These are phyloP conservation scores for Argyrosomus japonicus DNA, from an alignment of 2,113 vertebrate species.

Conservation along the genomic window DNA sequence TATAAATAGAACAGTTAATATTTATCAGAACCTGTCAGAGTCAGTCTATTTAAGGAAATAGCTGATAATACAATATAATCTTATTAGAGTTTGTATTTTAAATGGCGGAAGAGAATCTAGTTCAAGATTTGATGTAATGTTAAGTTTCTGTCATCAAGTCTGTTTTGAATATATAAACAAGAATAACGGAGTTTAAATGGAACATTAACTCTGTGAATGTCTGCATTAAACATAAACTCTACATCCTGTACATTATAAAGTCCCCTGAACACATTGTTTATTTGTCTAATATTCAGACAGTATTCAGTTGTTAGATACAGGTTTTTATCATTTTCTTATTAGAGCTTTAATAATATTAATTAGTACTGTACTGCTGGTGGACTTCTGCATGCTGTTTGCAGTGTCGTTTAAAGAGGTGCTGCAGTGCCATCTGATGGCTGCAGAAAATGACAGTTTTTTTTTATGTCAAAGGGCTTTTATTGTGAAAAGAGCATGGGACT, in stretches of 20 bases:
- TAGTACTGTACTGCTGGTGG: neutral
- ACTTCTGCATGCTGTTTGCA: neutral
- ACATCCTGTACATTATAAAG: too few species aligned
- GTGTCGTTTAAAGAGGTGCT: neutral
- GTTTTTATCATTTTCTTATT: too few species aligned
- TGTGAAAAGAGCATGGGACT: neutral
- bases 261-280: too few species aligned
- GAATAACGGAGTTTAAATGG: neutral
- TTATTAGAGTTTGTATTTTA: neutral
- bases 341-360: too few species aligned
- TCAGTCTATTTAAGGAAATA: too few species aligned
- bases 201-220: neutral
- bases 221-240: neutral
- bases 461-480: neutral
- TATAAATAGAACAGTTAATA: too few species aligned
- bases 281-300: neutral
- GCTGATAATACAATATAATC: too few species aligned
- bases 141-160: too few species aligned
- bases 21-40: too few species aligned
- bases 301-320: neutral
- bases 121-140: too few species aligned
- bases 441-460: neutral
- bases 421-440: slow-evolving; percentile 9
- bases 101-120: too few species aligned
- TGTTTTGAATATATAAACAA: too few species aligned